Conservation (phyloP, 1,140 invertebrate species). For the Lanistes nyassanus region DNA sequence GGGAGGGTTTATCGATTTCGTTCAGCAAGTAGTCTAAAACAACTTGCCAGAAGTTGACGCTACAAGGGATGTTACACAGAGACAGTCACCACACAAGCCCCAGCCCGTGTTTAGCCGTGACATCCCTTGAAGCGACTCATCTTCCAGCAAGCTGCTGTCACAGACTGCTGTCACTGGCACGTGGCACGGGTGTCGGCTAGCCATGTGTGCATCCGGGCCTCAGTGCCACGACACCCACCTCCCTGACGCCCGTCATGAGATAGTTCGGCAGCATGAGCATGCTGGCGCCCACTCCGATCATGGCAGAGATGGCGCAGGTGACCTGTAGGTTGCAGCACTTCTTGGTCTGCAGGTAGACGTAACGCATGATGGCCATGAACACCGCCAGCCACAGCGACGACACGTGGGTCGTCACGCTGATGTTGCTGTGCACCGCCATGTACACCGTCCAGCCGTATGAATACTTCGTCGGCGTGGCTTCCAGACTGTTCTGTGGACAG, state of each 20-base stretch:
- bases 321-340: slow-evolving; percentile 57
- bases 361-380: slow-evolving; percentile 79
- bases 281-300: slow-evolving; percentile 66
- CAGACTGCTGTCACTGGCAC: no score
- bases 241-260: slow-evolving; percentile 16
- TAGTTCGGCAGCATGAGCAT: slow-evolving; percentile 31
- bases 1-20: no score
- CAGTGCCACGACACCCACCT: background rate
- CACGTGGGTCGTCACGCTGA: slow-evolving; percentile 83
- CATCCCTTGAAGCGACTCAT: no score
- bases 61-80: no score
- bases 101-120: no score
- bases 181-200: no score
- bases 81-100: no score
- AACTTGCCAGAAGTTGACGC: no score
- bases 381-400: slow-evolving; percentile 92
- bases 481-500: slow-evolving; percentile 2
- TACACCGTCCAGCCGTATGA: slow-evolving; percentile 36
- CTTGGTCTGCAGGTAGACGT: slow-evolving; percentile 78
- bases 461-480: slow-evolving; percentile 13
- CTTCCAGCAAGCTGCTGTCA: no score
- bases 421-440: slow-evolving; percentile 67
- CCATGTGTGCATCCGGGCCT: no score
- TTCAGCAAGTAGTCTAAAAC: no score
- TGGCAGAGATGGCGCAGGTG: slow-evolving; percentile 72